Evolutionary conservation across 2,888 invertebrate genomes (phyloP).

Genomic region (Odontocerum albicorne): DNA sequence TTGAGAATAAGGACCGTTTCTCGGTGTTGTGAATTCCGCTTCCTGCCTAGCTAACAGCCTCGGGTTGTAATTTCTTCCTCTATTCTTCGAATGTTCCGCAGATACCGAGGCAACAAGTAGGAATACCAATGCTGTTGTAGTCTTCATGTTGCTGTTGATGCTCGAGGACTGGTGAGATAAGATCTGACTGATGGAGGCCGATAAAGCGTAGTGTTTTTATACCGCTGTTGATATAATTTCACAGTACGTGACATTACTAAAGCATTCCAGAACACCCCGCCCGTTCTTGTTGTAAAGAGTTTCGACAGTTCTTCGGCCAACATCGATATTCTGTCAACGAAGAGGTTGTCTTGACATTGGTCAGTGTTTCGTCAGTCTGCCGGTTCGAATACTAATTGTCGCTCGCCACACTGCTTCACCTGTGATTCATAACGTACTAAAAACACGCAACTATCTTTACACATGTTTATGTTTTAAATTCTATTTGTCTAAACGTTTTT

Average conservation of each 20-base stretch:
- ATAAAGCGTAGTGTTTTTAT: constrained; percentile 23
- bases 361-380: constrained; percentile 19
- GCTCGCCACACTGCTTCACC: no score
- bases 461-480: no score
- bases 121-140: not conserved
- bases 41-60: constrained; percentile 29
- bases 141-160: constrained; percentile 11
- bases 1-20: constrained; percentile 40
- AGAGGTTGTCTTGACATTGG: constrained; percentile 30
- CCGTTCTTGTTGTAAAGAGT: constrained; percentile 8
- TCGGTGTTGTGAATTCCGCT: constrained; percentile 6
- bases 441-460: no score
- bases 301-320: constrained; percentile 13
- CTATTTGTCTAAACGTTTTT: no score
- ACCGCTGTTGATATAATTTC: constrained; percentile 14
- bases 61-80: not conserved
- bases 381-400: no score
- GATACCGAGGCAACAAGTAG: constrained; percentile 1
- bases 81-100: constrained; percentile 13
- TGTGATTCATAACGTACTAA: no score
- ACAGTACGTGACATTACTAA: not conserved
- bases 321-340: constrained; percentile 32
- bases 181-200: constrained; percentile 26
- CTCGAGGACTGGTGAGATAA: constrained; percentile 11
- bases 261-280: constrained; percentile 3